These are phyloP conservation scores for Pristionchus japonicus DNA, from an alignment of 2,888 invertebrate species.

Conservation along the genomic window DNA sequence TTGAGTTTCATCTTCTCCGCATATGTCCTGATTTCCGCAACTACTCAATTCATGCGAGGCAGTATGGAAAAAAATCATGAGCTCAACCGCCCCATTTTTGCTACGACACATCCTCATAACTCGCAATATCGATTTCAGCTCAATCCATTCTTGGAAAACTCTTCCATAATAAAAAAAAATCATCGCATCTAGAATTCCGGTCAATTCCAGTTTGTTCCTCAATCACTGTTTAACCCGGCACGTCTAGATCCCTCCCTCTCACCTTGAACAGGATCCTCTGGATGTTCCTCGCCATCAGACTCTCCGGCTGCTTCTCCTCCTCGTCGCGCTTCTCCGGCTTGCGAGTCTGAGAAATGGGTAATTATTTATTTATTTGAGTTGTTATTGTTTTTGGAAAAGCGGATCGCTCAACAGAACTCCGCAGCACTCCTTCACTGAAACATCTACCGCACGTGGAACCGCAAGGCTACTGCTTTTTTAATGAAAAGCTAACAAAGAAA, in stretches of 20 bases:
- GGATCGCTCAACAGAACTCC: background rate
- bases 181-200: no score
- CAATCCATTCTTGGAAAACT: no score
- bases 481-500: background rate
- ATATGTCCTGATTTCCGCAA: no score
- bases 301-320: slow-evolving; percentile 55
- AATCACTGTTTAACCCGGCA: background rate
- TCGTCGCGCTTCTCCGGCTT: background rate
- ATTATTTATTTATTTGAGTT: background rate
- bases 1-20: no score
- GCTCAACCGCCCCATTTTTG: no score
- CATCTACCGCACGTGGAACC: background rate
- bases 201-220: background rate
- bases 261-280: slow-evolving; percentile 81
- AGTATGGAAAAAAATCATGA: no score
- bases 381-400: background rate
- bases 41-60: no score
- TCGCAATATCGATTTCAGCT: no score
- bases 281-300: slow-evolving; percentile 74
- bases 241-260: background rate
- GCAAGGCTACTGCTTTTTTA: no score
- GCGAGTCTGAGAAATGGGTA: slow-evolving; percentile 19
- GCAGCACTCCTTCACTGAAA: no score
- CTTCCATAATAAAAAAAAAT: no score
- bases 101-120: no score